These are phyloP conservation scores for Empis stercorea DNA, from an alignment of 2,888 invertebrate genomes.

Conservation along the genomic window DNA sequence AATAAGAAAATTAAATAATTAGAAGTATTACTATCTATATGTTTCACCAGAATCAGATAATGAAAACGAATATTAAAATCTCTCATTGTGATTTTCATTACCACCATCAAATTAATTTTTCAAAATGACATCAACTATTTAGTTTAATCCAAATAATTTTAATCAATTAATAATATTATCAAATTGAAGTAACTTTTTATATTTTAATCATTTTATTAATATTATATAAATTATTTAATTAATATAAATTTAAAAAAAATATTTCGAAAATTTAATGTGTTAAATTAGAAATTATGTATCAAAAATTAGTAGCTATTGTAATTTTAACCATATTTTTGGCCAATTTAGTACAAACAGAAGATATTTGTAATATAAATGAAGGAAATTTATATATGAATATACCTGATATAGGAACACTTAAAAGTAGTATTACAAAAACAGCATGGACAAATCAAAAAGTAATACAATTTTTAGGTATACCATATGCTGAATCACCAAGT, in stretches of 20 bases:
- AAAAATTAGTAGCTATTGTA: background rate
- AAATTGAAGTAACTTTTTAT: background rate
- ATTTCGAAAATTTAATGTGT: background rate
- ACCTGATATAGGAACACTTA: constrained; percentile 22
- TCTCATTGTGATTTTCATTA: no score
- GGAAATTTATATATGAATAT: constrained; percentile 14
- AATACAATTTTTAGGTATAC: constrained; percentile 31
- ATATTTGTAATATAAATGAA: no score
- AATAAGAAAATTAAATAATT: no score
- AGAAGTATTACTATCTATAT: no score
- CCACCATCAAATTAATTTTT: no score
- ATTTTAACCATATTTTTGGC: background rate
- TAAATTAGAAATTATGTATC: background rate
- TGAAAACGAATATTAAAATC: no score
- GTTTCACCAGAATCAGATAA: no score
- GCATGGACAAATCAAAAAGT: constrained; percentile 26
- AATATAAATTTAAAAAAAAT: no score
- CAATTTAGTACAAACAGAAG: no score
- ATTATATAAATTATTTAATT: background rate
- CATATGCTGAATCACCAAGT: constrained; percentile 30
- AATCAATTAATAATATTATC: no score
- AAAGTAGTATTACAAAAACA: constrained; percentile 22
- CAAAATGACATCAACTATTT: no score
- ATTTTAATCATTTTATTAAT: background rate
- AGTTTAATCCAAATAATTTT: no score